Evolutionary conservation across 2,888 invertebrate species (phyloP), one percentile per base, ranked within the genome.

Genomic region (Catocala sponsa): DNA sequence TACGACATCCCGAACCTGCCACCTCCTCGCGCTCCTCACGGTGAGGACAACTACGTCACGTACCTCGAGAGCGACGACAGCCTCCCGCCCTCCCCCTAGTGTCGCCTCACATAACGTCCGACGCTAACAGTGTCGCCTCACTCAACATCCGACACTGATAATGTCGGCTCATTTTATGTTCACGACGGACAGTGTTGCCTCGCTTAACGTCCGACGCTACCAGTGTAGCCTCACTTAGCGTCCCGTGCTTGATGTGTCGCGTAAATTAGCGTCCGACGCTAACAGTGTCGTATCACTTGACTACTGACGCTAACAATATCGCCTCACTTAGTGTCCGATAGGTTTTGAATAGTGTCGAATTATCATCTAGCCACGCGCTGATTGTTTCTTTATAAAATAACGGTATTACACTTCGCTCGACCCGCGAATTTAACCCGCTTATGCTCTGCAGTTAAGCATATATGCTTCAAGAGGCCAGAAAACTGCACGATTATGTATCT

Each of bases 41-140:
- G 97, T 15, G 94, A 94, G 53, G 97, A 98, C 93, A 98, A 98
- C 89, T 98, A 98, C 95, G 98, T 98, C 73, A 98, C 98, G 65
- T 98, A 98, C 95, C 96, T 98, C 80, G 98, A 98, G 91, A 98
- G 98, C 91, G 98, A 98, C 94, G 97, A 97, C 86, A 96, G 96
- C 85, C 95, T 97, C 78, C 96, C 96, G 54, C 96, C 96, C 75
- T 97, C 97, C 81, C 97, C 97, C 95, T 97, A 97, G 93, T 94
- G 94, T 75, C 87, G 91, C 70, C 90, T 94, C 68, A 76, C 88
- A 6, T 92, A 91, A 64, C 54, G 55, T 53, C 67, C 59, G 62
- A 47, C 65, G 65, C 59, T 43, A 25, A 6, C 12, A 5, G 48
- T 33, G 49, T 49, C 50, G 13, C 0, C 10, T 5, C 25, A 48